Evolutionary conservation across 2,113 vertebrate species (phyloP).

Genomic region (Verasper variegatus): DNA sequence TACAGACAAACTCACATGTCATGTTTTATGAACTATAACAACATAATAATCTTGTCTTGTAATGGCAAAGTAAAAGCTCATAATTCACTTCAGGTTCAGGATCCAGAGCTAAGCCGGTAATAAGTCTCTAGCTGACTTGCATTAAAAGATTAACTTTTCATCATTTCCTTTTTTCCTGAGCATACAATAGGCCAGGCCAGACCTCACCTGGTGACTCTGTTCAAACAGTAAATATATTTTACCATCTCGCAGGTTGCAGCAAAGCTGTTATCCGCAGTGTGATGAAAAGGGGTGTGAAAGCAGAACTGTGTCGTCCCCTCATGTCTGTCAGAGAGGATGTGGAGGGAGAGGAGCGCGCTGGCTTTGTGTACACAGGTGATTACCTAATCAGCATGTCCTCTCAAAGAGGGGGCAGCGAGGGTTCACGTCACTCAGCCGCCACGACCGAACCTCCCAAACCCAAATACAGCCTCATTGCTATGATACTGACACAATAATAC

Average conservation of each 20-base stretch:
- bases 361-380: slow-evolving; percentile 85
- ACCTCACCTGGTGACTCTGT: slow-evolving; percentile 73
- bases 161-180: slow-evolving; percentile 62
- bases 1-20: not conserved
- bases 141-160: slow-evolving; percentile 83
- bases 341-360: slow-evolving; percentile 59
- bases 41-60: slow-evolving; percentile 23
- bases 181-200: slow-evolving; percentile 56
- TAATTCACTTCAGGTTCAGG: slow-evolving; percentile 27
- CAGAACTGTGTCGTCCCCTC: slow-evolving; percentile 67
- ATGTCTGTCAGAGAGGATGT: slow-evolving; percentile 76
- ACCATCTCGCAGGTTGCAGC: slow-evolving; percentile 56
- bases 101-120: slow-evolving; percentile 37
- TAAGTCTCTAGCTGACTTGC: slow-evolving; percentile 59
- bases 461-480: slow-evolving; percentile 68
- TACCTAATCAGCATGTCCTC: slow-evolving; percentile 82
- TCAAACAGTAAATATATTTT: slow-evolving; percentile 71
- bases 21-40: slow-evolving; percentile 12
- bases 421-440: slow-evolving; percentile 81
- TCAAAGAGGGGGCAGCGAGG: slow-evolving; percentile 73
- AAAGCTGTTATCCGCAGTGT: slow-evolving; percentile 64
- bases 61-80: slow-evolving; percentile 18
- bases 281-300: slow-evolving; percentile 75
- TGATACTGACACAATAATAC: slow-evolving; percentile 53
- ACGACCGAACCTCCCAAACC: slow-evolving; percentile 53